Percentiles rank a stretch among this genome's conserved stretches.
phyloP scores from a whole-genome alignment of 2,797 vertebrate species.

The Chromis chromis region DNA sequence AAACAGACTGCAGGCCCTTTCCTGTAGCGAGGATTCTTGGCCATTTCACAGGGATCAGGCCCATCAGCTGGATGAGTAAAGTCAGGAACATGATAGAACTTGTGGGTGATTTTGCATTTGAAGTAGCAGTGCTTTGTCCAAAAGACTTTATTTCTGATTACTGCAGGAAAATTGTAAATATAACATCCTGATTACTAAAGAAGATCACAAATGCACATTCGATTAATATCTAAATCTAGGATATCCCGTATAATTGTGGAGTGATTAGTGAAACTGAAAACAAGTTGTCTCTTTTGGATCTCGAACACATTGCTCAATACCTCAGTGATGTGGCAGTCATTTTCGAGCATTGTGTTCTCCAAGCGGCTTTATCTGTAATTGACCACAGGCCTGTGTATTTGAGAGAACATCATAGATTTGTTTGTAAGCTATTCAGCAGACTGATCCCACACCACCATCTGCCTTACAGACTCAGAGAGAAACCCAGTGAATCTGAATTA shows the following conservation, averaged over 20 bases:
- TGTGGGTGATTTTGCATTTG: background rate
- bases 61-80: constrained; percentile 85
- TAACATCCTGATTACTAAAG: background rate
- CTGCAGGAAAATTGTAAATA: background rate
- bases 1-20: constrained; percentile 93
- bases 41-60: constrained; percentile 91
- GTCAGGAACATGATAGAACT: constrained; percentile 82
- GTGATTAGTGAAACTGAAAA: background rate
- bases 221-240: constrained; percentile 5
- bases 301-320: constrained; percentile 41
- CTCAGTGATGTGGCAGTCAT: constrained; percentile 26
- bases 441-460: constrained; percentile 61
- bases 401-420: constrained; percentile 54
- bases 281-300: background rate
- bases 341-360: constrained; percentile 45
- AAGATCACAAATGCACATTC: constrained; percentile 4
- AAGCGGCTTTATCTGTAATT: constrained; percentile 48
- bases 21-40: constrained; percentile 91
- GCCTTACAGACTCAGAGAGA: constrained; percentile 57
- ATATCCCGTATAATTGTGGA: background rate
- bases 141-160: background rate
- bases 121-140: background rate
- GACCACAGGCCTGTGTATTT: constrained; percentile 58
- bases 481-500: background rate
- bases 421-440: constrained; percentile 65